A percentile compares a stretch with the other conserved stretches of the same genome.
Conservation (phyloP, 2,888 invertebrate genomes). For the Hyposoter didymator region DNA sequence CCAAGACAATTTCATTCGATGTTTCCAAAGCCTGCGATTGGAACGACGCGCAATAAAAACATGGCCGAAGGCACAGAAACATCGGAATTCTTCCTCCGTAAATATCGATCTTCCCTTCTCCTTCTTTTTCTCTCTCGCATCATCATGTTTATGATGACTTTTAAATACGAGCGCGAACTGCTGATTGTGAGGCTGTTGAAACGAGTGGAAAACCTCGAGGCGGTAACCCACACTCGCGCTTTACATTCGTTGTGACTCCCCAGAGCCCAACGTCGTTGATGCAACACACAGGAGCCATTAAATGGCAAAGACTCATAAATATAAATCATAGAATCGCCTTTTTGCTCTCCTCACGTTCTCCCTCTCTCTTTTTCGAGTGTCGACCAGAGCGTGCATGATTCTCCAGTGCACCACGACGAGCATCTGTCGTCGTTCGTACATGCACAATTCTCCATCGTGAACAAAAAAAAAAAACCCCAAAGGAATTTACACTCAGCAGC, state of each 20-base stretch:
- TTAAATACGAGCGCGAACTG: constrained; percentile 66
- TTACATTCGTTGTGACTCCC: constrained; percentile 69
- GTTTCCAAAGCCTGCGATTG: not conserved
- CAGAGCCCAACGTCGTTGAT: constrained; percentile 58
- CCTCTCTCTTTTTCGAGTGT: not conserved
- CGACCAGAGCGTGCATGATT: constrained; percentile 34
- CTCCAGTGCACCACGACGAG: constrained; percentile 72
- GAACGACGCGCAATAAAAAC: not conserved
- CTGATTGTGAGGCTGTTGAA: constrained; percentile 60
- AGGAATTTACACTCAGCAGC: constrained; percentile 78
- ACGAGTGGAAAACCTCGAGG: constrained; percentile 50
- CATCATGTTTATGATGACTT: constrained; percentile 74
- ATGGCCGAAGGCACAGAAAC: not conserved
- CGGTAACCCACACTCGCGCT: constrained; percentile 42
- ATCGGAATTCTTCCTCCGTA: constrained; percentile 63
- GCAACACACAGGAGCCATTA: constrained; percentile 78
- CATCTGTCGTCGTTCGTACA: constrained; percentile 76
- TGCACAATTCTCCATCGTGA: not conserved
- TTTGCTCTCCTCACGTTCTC: constrained; percentile 72
- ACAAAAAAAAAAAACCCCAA: constrained; percentile 66
- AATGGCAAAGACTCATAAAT: constrained; percentile 81
- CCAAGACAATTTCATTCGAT: constrained; percentile 42
- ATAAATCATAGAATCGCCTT: constrained; percentile 82
- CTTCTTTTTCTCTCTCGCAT: constrained; percentile 67
- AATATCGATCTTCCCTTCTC: constrained; percentile 74